phyloP scores from a whole-genome alignment of 2,888 invertebrate species.

The Eristalis tenax region DNA sequence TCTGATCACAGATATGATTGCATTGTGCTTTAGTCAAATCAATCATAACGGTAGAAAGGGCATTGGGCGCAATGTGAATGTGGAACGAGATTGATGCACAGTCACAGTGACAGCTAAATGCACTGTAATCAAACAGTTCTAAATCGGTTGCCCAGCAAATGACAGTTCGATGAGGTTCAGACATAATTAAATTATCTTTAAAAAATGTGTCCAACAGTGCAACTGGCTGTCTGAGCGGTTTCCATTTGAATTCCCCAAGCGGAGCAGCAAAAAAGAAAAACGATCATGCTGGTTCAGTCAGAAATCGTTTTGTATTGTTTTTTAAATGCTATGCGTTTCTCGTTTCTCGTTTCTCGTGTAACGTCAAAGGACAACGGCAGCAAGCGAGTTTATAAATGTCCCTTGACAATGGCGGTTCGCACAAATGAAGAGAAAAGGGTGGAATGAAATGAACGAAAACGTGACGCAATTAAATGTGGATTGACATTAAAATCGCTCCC shows the following conservation, averaged over 20 bases:
- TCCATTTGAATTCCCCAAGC: too few species aligned
- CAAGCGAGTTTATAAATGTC: not conserved
- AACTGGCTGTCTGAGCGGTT: too few species aligned
- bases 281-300: too few species aligned
- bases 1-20: not conserved
- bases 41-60: not conserved
- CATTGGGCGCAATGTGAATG: not conserved
- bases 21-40: not conserved
- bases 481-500: not conserved
- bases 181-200: too few species aligned
- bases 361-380: not conserved
- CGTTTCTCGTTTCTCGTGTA: not conserved
- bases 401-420: not conserved
- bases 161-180: not conserved
- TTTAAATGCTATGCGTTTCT: not conserved
- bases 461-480: not conserved
- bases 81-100: not conserved
- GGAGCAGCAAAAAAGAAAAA: too few species aligned
- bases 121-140: not conserved
- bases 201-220: too few species aligned
- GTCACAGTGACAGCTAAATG: not conserved
- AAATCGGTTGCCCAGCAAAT: not conserved
- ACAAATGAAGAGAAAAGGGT: not conserved
- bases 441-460: not conserved
- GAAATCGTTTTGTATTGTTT: too few species aligned